A percentile compares a stretch with the other conserved stretches of the same genome.
Conservation (phyloP, 2,888 invertebrate genomes). For the Eueremaeus valkanovi region DNA sequence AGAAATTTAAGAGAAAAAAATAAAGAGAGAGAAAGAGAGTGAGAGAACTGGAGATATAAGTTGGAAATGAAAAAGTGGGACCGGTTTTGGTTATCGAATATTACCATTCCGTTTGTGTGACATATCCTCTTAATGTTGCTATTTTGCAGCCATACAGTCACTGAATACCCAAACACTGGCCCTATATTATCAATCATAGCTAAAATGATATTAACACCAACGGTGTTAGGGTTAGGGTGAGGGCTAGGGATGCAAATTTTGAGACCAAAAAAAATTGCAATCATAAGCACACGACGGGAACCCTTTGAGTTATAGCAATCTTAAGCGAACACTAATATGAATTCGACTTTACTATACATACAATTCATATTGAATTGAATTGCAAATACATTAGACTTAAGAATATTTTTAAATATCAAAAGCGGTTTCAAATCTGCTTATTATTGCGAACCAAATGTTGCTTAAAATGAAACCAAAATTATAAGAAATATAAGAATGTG, state of each 20-base stretch:
- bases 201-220: slow-evolving; percentile 17
- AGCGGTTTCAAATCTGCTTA: neutral
- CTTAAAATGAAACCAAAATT: neutral
- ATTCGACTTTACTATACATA: neutral
- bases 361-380: neutral
- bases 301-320: slow-evolving; percentile 13
- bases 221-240: neutral
- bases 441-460: neutral
- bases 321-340: slow-evolving; percentile 2
- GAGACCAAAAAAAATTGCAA: slow-evolving; percentile 2
- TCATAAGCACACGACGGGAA: slow-evolving; percentile 9
- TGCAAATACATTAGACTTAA: neutral
- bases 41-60: neutral
- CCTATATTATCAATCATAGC: slow-evolving; percentile 29
- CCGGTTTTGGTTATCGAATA: slow-evolving; percentile 21
- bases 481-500: neutral
- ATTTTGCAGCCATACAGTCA: no score
- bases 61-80: slow-evolving; percentile 13
- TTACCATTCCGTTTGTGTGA: neutral
- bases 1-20: slow-evolving; percentile 23
- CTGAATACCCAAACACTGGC: slow-evolving; percentile 20
- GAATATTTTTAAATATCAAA: slow-evolving; percentile 14
- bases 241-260: neutral
- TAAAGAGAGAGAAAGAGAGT: neutral
- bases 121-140: slow-evolving; percentile 33